A percentile compares a stretch with the other conserved stretches of the same genome.
phyloP scores from a whole-genome alignment of 2,113 vertebrate species.

The Pundamilia nyererei region DNA sequence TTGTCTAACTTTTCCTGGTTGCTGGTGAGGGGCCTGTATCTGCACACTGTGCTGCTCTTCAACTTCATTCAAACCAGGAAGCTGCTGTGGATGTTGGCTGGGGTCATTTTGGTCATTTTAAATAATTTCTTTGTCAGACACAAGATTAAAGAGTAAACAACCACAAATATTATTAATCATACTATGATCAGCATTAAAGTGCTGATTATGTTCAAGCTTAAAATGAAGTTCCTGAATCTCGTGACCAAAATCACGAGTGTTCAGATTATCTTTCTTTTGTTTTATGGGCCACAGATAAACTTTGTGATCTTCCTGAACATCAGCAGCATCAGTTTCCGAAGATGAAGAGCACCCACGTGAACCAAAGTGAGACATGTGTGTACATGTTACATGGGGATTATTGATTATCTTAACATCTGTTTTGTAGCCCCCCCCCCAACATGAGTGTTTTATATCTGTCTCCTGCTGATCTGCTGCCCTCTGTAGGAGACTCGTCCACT shows the following conservation, averaged over 20 bases:
- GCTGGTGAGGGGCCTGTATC: constrained; percentile 79
- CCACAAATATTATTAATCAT: not conserved
- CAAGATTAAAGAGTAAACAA: not conserved
- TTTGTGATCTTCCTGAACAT: constrained; percentile 74
- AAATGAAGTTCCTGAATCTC: not conserved
- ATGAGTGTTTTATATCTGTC: not conserved
- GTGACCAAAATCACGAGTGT: not conserved
- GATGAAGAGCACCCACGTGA: constrained; percentile 45
- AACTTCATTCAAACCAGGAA: constrained; percentile 59
- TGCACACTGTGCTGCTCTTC: constrained; percentile 78
- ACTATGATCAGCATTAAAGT: not conserved
- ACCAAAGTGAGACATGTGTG: constrained; percentile 47
- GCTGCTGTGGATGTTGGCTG: constrained; percentile 76
- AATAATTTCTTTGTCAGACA: not conserved
- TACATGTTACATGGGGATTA: constrained; percentile 53
- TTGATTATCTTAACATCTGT: not conserved
- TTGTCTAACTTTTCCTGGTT: constrained; percentile 86
- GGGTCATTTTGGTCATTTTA: constrained; percentile 40
- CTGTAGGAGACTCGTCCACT: constrained; percentile 73
- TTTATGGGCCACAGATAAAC: constrained; percentile 47
- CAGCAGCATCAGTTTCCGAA: constrained; percentile 67
- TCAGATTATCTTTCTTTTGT: not conserved
- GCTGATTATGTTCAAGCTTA: not conserved
- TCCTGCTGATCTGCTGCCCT: not conserved
- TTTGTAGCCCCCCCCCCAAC: fast-evolving